Conservation (phyloP, 2,113 vertebrate genomes). For the Podarcis muralis region DNA sequence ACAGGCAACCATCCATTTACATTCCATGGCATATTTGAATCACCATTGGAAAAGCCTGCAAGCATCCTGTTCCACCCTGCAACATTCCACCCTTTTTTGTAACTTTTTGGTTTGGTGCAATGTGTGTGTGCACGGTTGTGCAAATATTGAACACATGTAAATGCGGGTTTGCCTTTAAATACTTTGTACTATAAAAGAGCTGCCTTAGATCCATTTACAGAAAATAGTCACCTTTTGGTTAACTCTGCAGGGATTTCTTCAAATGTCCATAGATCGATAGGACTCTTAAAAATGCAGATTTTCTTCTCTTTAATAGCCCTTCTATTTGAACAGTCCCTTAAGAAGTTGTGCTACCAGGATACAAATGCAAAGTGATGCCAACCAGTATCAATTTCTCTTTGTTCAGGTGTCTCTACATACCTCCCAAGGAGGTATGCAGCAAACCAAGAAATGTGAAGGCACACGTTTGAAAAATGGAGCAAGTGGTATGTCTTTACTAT, state of each 20-base stretch:
- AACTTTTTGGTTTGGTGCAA: too few relatives aligned
- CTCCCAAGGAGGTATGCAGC: slow-evolving; percentile 22
- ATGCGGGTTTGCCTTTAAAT: too few relatives aligned
- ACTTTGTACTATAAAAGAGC: not conserved
- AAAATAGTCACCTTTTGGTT: not conserved
- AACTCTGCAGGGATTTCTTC: not conserved
- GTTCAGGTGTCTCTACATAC: not conserved
- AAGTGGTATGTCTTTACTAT: not conserved
- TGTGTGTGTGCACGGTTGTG: too few relatives aligned
- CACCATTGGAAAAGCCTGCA: too few relatives aligned
- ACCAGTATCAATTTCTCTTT: slow-evolving; percentile 1
- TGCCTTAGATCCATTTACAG: not conserved
- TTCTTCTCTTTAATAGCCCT: not conserved
- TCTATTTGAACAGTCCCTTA: not conserved
- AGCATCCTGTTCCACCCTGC: too few relatives aligned
- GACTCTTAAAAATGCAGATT: not conserved
- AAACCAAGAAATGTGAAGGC: slow-evolving; percentile 28
- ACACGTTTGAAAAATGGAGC: slow-evolving; percentile 32
- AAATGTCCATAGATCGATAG: not conserved
- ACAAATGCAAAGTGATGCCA: slow-evolving; percentile 1
- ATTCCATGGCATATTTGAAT: too few relatives aligned
- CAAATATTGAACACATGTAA: too few relatives aligned
- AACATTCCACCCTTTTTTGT: too few relatives aligned
- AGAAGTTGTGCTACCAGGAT: not conserved
- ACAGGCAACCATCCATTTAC: too few relatives aligned